Evolutionary conservation across 2,888 invertebrate species (phyloP), one percentile per base, ranked within the genome.

Genomic region (Scaptomyza cyrtandrae): DNA sequence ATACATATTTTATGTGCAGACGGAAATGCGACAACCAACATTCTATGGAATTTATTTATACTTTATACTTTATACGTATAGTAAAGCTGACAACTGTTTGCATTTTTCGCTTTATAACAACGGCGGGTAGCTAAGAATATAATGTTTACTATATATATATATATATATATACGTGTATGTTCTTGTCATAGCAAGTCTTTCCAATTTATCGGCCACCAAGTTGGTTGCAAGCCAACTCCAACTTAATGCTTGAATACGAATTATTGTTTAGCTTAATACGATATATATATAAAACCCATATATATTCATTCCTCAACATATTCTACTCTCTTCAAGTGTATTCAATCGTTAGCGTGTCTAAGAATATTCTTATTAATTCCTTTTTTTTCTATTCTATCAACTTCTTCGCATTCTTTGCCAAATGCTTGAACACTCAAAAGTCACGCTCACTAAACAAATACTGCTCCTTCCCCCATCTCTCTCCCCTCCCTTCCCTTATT

Each of bases 1-100:
- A 29, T 29, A 6, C 14, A 1, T 39, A 10, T 66, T 70, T 64
- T 63, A 49, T 61, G 50, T 71, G 48, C 66, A 78, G 37, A 68
- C 72, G 81, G 88, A 87, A 87, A 82, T 87, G 81, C 88, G 81
- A 82, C 80, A 69, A 43, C 33, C 16, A 67, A 50, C 67, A 72
- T 63, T 24, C 4, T 3, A 24, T 3, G 3, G 24, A 24, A 24
- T 24, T 24, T 24, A 24, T 24, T 68, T 37, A 61, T 29, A 74
- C n/a, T n/a, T n/a, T 41, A 10, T 16, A 14, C 13, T 37, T 37
- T 14, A 33, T 6, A 33, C 6, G 41, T n/a, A 46, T 16, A 39
- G 14, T 6, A 13, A 27, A 33, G 49, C 11, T 49, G 60, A 16
- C 39, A 59, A 55, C 44, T 16, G 43, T 37, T 45, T 29, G 59